Base-by-base conservation (phyloP, 1,140 invertebrate species). In the Brachionus angularis region DNA sequence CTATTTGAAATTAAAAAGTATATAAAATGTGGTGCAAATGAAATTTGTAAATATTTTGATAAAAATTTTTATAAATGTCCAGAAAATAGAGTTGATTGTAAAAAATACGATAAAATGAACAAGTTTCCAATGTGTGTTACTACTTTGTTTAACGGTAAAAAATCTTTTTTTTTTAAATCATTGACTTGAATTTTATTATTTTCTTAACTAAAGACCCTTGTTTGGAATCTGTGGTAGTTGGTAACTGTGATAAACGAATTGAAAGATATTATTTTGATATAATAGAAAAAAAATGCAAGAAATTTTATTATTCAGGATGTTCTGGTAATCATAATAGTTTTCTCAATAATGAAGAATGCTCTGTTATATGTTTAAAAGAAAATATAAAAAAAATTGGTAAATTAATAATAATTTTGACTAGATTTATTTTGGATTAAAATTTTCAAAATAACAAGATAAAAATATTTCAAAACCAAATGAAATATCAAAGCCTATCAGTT, bases 271-370 rank as follows among this genome's bases (percentile, higher is more conserved):
- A 77, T 80, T 92, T 86, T 76, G 85, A 91, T 74, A 72, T 76
- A 4, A 27, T 73, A 52, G 34, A 78, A 53, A 71, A 76, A 3
- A n/a, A 81, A 79, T 73, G 79, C 76, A 73, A 91, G 87, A 78
- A 84, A 74, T 95, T 95, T 80, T 82, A 81, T 10, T 96, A 90
- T 77, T 86, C 87, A 49, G 92, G 93, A 72, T 93, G 91, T 79
- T 86, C 86, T 39, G 92, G 91, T 50, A 93, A 89, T 74, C 87
- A 85, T 23, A 94, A 94, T 79, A 86, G 89, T 75, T 93, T 93
- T 80, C 84, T 82, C 62, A 85, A 86, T 18, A 79, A 84, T 53
- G 79, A 85, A 44, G 87, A 90, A 73, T 92, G 90, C 73, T 36
- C 18, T 25, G 25, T 36, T 23, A 23, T 58, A 21, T 58, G 53